A percentile compares a stretch with the other conserved stretches of the same genome.
Conservation (phyloP, 2,888 invertebrate species). For the Malacosoma neustria region DNA sequence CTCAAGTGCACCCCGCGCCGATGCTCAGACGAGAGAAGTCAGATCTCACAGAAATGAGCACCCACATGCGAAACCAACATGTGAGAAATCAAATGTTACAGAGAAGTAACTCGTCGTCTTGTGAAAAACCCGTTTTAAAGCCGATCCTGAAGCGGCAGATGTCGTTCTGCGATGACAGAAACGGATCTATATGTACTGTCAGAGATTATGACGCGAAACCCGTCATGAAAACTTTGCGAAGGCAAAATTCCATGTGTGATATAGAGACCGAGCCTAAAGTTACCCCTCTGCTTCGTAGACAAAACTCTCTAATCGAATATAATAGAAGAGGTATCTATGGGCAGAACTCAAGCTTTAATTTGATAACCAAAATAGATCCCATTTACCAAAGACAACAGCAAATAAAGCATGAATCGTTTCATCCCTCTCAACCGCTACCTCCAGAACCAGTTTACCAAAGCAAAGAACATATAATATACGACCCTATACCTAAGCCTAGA, state of each 20-base stretch:
- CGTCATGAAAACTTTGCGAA: slow-evolving; percentile 45
- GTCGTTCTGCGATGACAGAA: slow-evolving; percentile 66
- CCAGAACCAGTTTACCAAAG: slow-evolving; percentile 70
- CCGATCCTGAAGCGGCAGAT: slow-evolving; percentile 68
- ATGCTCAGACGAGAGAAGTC: slow-evolving; percentile 65
- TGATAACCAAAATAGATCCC: slow-evolving; percentile 74
- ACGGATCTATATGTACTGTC: slow-evolving; percentile 58
- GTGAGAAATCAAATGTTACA: slow-evolving; percentile 66
- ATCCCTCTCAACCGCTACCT: slow-evolving; percentile 67
- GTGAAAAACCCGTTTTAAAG: slow-evolving; percentile 61
- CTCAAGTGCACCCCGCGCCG: slow-evolving; percentile 38
- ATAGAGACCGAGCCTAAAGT: slow-evolving; percentile 73
- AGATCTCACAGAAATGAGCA: slow-evolving; percentile 55
- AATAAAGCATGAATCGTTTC: slow-evolving; percentile 65
- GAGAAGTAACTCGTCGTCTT: slow-evolving; percentile 66
- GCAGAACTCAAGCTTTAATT: slow-evolving; percentile 63
- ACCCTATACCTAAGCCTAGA: slow-evolving; percentile 68
- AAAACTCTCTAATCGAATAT: slow-evolving; percentile 70
- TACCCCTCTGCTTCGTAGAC: slow-evolving; percentile 67
- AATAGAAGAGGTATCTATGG: slow-evolving; percentile 64
- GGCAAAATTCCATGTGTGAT: slow-evolving; percentile 70
- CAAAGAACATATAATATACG: slow-evolving; percentile 64
- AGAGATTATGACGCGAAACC: slow-evolving; percentile 65
- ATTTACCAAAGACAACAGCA: slow-evolving; percentile 72
- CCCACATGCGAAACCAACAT: slow-evolving; percentile 58